A percentile compares a stretch with the other conserved stretches of the same genome.
Evolutionary conservation across 1,140 invertebrate genomes (phyloP).

Genomic region (Oreohelix idahoensis): DNA sequence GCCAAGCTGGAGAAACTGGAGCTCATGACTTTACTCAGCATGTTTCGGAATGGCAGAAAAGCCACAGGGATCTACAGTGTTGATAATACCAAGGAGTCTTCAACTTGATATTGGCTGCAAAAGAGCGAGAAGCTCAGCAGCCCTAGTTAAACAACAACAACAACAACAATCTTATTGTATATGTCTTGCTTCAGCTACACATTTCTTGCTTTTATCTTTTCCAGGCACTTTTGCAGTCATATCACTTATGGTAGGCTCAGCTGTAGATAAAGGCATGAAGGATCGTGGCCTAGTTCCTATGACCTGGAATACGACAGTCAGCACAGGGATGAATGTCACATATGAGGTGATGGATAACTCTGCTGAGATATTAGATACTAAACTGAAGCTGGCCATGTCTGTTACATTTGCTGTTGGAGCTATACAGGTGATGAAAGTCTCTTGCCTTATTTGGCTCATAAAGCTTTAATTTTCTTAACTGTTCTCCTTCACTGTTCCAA

Average conservation of each 20-base stretch:
- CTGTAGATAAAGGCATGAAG: conserved; percentile 61
- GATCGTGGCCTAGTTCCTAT: conserved; percentile 37
- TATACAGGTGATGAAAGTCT: conserved; percentile 54
- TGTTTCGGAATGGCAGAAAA: too few species aligned
- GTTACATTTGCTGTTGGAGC: conserved; percentile 61
- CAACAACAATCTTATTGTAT: too few species aligned
- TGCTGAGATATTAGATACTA: conserved; percentile 38
- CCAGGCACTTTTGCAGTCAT: conserved; percentile 74
- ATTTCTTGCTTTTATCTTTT: conserved; percentile 45
- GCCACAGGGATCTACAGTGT: too few species aligned
- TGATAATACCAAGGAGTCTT: too few species aligned
- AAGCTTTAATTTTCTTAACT: too few species aligned
- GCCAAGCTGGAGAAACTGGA: too few species aligned
- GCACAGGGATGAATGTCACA: conserved; percentile 20
- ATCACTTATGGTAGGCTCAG: conserved; percentile 72
- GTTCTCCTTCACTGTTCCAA: too few species aligned
- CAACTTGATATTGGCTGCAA: too few species aligned
- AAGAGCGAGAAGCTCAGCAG: too few species aligned
- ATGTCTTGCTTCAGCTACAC: too few species aligned
- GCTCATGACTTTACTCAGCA: too few species aligned
- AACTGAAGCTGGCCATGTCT: conserved; percentile 60
- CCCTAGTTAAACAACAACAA: too few species aligned
- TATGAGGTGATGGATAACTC: conserved; percentile 35
- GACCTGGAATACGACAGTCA: conserved; percentile 39
- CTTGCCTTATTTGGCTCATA: neutral